Evolutionary conservation across 2,113 vertebrate species (phyloP).

Genomic region (Oryzias curvinotus): DNA sequence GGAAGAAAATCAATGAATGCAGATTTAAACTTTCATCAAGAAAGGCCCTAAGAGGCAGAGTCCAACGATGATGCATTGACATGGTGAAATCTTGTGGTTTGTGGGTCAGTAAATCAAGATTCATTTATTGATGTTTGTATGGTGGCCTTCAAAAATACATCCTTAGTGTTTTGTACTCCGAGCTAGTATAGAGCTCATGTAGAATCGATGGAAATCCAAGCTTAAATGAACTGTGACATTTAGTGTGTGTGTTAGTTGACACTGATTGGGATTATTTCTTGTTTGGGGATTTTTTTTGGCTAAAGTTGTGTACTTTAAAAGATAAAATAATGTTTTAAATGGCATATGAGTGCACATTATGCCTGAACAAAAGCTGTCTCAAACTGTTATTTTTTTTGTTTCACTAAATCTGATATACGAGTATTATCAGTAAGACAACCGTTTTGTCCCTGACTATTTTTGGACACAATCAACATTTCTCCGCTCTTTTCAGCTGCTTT

Average conservation of each 20-base stretch:
- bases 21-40: not conserved
- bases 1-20: not conserved
- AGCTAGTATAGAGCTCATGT: not conserved
- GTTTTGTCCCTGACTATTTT: too few relatives aligned
- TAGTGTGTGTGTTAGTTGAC: not conserved
- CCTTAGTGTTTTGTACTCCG: not conserved
- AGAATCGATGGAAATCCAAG: not conserved
- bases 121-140: not conserved
- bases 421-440: too few relatives aligned
- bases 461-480: too few relatives aligned
- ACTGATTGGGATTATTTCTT: too few relatives aligned
- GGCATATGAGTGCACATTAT: too few relatives aligned
- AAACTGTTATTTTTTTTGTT: too few relatives aligned
- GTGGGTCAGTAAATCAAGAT: slow-evolving; percentile 1
- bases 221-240: not conserved
- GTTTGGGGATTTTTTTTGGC: too few relatives aligned
- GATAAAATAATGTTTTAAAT: too few relatives aligned
- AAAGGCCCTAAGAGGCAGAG: not conserved
- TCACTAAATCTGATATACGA: too few relatives aligned
- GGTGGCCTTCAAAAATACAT: not conserved
- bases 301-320: too few relatives aligned
- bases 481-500: too few relatives aligned
- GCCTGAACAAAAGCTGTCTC: too few relatives aligned
- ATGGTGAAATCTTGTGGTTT: slow-evolving; percentile 1
- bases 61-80: not conserved